These are phyloP conservation scores for Saguinus imperator DNA, from an alignment of 2,113 vertebrate species.

Conservation along the genomic window DNA sequence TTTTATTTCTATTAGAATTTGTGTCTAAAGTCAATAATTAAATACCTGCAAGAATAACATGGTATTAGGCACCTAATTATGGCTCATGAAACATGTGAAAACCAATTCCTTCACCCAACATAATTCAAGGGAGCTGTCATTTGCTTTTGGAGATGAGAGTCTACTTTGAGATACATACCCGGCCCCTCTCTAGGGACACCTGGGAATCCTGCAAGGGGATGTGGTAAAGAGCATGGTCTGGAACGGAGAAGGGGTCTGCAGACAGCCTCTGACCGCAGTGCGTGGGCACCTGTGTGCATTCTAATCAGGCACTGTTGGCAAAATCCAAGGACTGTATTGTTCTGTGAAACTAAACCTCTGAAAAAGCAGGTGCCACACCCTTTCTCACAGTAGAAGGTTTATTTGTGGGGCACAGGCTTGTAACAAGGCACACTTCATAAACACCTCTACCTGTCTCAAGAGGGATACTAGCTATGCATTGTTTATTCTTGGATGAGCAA, in stretches of 20 bases:
- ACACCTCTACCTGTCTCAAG: neutral
- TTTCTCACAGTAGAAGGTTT: neutral
- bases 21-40: neutral
- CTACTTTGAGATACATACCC: neutral
- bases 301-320: neutral
- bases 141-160: neutral
- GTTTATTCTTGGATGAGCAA: neutral
- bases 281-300: neutral
- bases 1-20: neutral
- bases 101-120: neutral
- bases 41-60: neutral
- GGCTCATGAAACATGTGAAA: neutral
- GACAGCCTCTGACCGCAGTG: neutral
- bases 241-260: neutral
- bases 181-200: neutral
- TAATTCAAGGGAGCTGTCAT: neutral
- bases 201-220: neutral
- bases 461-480: neutral
- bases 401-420: neutral
- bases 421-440: neutral
- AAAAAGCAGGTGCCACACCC: neutral
- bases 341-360: slow-evolving; percentile 2
- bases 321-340: neutral
- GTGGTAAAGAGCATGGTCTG: neutral
- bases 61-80: neutral